A percentile compares a stretch with the other conserved stretches of the same genome.
phyloP scores from a whole-genome alignment of 2,888 invertebrate species.

The Troides aeacus region DNA sequence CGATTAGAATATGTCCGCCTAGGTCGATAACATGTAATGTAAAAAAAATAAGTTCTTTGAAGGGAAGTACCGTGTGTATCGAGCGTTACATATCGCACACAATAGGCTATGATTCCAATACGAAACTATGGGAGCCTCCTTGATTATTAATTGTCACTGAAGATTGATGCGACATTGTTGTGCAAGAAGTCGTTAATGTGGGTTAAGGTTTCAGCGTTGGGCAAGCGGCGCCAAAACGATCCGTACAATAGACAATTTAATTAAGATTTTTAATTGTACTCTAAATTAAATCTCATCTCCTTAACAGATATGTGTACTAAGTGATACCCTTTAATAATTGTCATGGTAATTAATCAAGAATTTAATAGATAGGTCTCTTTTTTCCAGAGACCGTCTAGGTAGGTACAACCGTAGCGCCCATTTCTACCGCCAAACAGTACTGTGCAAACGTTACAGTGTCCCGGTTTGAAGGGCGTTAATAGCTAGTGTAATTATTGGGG shows the following conservation, averaged over 20 bases:
- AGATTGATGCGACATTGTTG: conserved; percentile 68
- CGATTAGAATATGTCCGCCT: too few relatives aligned
- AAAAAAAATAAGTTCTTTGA: not conserved
- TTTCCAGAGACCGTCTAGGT: too few relatives aligned
- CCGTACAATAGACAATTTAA: conserved; percentile 34
- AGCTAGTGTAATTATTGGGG: too few relatives aligned
- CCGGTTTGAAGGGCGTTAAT: too few relatives aligned
- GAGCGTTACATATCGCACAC: conserved; percentile 52
- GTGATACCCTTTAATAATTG: too few relatives aligned
- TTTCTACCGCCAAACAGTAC: too few relatives aligned
- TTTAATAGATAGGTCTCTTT: too few relatives aligned
- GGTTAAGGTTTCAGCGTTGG: conserved; percentile 56
- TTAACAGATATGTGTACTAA: too few relatives aligned
- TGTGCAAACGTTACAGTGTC: too few relatives aligned
- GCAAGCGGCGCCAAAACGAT: conserved; percentile 29
- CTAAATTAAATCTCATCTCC: not conserved
- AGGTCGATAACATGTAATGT: too few relatives aligned
- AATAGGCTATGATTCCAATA: conserved; percentile 66
- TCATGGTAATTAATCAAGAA: too few relatives aligned
- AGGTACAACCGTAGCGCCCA: too few relatives aligned
- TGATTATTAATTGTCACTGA: conserved; percentile 61
- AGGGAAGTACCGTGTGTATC: conserved; percentile 43
- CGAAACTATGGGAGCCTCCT: conserved; percentile 56
- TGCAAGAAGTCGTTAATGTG: conserved; percentile 54
- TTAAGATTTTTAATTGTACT: conserved; percentile 12